Base-by-base conservation (phyloP, 2,113 vertebrate species). In the Ophthalmolycus amberensis region DNA sequence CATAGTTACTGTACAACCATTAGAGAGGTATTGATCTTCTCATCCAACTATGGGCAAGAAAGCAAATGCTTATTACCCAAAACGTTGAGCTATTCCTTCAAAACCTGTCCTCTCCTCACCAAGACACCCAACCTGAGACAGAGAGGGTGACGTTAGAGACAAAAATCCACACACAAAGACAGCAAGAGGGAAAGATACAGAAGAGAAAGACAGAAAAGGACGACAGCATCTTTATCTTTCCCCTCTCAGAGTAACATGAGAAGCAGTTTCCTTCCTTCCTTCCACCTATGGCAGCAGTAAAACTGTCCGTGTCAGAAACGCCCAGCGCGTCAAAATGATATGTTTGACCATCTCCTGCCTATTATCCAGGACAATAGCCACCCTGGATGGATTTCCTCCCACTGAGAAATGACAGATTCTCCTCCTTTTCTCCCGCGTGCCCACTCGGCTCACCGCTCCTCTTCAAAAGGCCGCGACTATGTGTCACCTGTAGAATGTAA, bases 321-420 rank as follows among this genome's bases (percentile, higher is more conserved):
- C 92, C 87, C 80, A 86, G 46, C 32, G 70, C 94, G 92, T 93
- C 93, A 94, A 89, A 92, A 90, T 92, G 89, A 94, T 89, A 89
- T 94, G 92, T 94, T 89, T 63, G 86, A 89, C 90, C 85, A 90
- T 80, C 90, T 86, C 86, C 77, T 85, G 75, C 71, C 92, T 91
- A 90, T 94, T 94, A 88, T 94, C 32, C 62, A 25, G 65, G 7
- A 94, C 92, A 95, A 94, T 89, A 75, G 89, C 37, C 12, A 22
- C 44, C 82, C 56, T 10, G 91, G 92, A 87, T 93, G 79, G 88
- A 89, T 91, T 90, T 93, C 90, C 84, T 87, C 71, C 81, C 76
- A 63, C 89, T 92, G 91, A 92, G 88, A 94, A 93, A 93, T 91
- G 92, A 94, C 88, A 91, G 91, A 92, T 94, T 92, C 80, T 63